Evolutionary conservation across 2,797 vertebrate species (phyloP).

Genomic region (Ctenosaura bakeri): DNA sequence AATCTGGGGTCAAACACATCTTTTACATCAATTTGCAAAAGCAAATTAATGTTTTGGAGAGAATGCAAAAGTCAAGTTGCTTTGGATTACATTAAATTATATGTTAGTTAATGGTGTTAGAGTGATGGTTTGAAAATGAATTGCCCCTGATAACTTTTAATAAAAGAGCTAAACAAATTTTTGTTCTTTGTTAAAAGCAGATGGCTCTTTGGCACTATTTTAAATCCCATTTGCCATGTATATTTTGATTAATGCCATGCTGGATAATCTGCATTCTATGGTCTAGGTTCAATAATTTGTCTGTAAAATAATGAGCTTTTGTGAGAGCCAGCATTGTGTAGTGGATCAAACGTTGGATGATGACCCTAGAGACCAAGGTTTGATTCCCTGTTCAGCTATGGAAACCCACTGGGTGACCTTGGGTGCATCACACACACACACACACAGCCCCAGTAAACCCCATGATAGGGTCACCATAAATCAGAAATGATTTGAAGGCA

Average conservation of each 20-base stretch:
- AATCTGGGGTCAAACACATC: slow-evolving; percentile 78
- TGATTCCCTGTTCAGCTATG: no score
- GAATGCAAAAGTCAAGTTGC: slow-evolving; percentile 81
- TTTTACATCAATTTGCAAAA: slow-evolving; percentile 79
- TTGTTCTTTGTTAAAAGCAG: slow-evolving; percentile 83
- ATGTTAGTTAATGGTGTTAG: slow-evolving; percentile 80
- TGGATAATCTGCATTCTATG: slow-evolving; percentile 85
- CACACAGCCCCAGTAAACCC: no score
- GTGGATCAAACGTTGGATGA: no score
- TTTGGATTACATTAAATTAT: slow-evolving; percentile 81
- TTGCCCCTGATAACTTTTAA: slow-evolving; percentile 81
- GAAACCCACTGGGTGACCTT: no score
- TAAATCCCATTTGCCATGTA: slow-evolving; percentile 85
- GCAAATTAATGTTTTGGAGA: slow-evolving; percentile 81
- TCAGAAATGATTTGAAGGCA: no score
- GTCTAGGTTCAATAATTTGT: slow-evolving; percentile 87
- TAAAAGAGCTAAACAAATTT: slow-evolving; percentile 79
- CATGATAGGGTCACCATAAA: no score
- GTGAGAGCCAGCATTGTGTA: no score
- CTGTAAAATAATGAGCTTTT: slow-evolving; percentile 95
- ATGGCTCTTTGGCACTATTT: slow-evolving; percentile 81
- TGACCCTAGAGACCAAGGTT: no score
- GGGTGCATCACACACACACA: no score
- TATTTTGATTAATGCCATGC: slow-evolving; percentile 93
- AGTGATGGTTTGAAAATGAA: slow-evolving; percentile 81